A percentile compares a stretch with the other conserved stretches of the same genome.
Conservation (phyloP, 2,888 invertebrate genomes). For the Tinea trinotella region DNA sequence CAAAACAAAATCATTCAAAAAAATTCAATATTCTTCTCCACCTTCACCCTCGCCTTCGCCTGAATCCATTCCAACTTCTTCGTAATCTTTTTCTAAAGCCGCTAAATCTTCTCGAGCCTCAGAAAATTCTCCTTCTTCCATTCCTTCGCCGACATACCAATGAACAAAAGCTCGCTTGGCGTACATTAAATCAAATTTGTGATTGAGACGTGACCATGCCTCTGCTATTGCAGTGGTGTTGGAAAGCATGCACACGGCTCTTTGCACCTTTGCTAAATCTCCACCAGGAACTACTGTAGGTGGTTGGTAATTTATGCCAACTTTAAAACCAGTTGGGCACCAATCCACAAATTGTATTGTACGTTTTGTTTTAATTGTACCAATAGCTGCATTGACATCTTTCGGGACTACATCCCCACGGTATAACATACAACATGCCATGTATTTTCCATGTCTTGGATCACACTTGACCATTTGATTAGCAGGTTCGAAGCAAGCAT, state of each 20-base stretch:
- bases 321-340: constrained; percentile 85
- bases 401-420: constrained; percentile 95
- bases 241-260: constrained; percentile 96
- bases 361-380: constrained; percentile 94
- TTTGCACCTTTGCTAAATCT: constrained; percentile 91
- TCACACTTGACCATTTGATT: constrained; percentile 97
- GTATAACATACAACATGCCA: constrained; percentile 97
- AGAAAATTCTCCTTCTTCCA: constrained; percentile 90
- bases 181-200: constrained; percentile 96
- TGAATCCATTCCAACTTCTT: constrained; percentile 89
- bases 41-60: constrained; percentile 86
- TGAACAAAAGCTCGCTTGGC: constrained; percentile 97
- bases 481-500: constrained; percentile 95
- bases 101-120: constrained; percentile 78
- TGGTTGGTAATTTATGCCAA: constrained; percentile 90
- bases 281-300: constrained; percentile 92
- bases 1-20: not conserved
- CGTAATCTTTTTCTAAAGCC: constrained; percentile 87
- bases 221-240: constrained; percentile 99
- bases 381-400: constrained; percentile 94
- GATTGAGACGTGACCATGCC: constrained; percentile 96
- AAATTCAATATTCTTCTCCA: constrained; percentile 77
- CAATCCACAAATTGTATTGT: constrained; percentile 95
- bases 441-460: constrained; percentile 91
- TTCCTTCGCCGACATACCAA: constrained; percentile 91